Evolutionary conservation across 2,888 invertebrate species (phyloP), one percentile per base, ranked within the genome.

Genomic region (Noctua janthe): DNA sequence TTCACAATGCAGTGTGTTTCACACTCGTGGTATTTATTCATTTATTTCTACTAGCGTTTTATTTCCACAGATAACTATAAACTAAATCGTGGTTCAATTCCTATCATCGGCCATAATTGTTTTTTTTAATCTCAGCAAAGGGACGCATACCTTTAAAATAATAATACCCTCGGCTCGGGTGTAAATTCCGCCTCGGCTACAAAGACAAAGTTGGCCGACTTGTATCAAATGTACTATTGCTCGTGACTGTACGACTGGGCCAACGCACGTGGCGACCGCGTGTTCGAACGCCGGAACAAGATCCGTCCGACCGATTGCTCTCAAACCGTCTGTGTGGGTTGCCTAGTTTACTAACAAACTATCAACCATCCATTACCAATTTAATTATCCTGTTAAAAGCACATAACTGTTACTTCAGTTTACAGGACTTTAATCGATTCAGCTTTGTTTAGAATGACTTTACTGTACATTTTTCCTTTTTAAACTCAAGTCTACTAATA

Each of bases 261-360:
- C 35, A 11, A 69, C 75, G 81, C 91, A 88, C 91, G 91, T 90
- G 91, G 75, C 56, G 11, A 51, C 75, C 80, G 88, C 91, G 80
- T 90, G 74, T 74, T 77, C 75, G 64, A 43, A 74, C 85, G 84
- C 81, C 88, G 80, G 73, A 80, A 79, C 87, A 80, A 82, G 73
- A 80, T 74, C 76, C 78, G 56, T 74, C 76, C 78, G 56, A 75
- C 51, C 64, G 62, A 84, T 76, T 74, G 56, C 56, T 84, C 66
- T 71, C 39, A 71, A 72, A 71, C 56, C 59, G 56, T 56, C 66
- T 39, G 78, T 74, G 74, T 74, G 76, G 66, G 78, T 17, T 35
- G 77, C 7, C 49, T 15, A 76, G 76, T 78, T 62, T 78, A 82
- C 49, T 8, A 47, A 59, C 78, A 75, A 78, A 62, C 70, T 76